Percentiles rank a stretch among this genome's conserved stretches.
These are phyloP conservation scores for Thyatira batis DNA, from an alignment of 2,888 invertebrate species.

Conservation along the genomic window DNA sequence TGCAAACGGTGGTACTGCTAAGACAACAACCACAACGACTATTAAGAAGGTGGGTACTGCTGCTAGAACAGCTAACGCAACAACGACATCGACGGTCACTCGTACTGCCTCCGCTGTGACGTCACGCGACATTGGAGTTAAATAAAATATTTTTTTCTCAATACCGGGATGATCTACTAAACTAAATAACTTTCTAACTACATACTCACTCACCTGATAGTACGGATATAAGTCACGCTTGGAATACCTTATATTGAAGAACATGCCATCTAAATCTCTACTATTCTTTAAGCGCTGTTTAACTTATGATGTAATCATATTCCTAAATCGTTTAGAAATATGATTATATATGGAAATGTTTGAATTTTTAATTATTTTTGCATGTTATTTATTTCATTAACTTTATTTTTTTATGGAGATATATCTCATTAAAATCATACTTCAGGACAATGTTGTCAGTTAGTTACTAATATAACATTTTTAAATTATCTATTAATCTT, in stretches of 20 bases:
- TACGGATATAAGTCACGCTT: no score
- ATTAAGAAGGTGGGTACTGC: conserved; percentile 65
- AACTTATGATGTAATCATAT: not conserved
- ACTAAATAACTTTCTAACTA: not conserved
- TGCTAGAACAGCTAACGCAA: conserved; percentile 63
- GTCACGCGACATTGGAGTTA: conserved; percentile 71
- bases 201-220: not conserved
- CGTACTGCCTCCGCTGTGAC: conserved; percentile 67
- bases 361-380: not conserved
- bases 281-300: not conserved
- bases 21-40: conserved; percentile 73
- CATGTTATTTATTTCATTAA: not conserved
- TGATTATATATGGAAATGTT: not conserved
- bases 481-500: conserved; percentile 5
- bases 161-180: not conserved
- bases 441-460: conserved; percentile 4
- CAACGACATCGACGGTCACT: conserved; percentile 57
- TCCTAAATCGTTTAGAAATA: no score
- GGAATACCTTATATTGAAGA: not conserved
- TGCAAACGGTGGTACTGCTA: conserved; percentile 65
- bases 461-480: conserved; percentile 12
- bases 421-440: conserved; percentile 4
- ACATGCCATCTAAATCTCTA: not conserved
- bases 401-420: not conserved
- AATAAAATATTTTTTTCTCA: conserved; percentile 39